phyloP scores from a whole-genome alignment of 2,888 invertebrate species.

The Phorcus lineatus region DNA sequence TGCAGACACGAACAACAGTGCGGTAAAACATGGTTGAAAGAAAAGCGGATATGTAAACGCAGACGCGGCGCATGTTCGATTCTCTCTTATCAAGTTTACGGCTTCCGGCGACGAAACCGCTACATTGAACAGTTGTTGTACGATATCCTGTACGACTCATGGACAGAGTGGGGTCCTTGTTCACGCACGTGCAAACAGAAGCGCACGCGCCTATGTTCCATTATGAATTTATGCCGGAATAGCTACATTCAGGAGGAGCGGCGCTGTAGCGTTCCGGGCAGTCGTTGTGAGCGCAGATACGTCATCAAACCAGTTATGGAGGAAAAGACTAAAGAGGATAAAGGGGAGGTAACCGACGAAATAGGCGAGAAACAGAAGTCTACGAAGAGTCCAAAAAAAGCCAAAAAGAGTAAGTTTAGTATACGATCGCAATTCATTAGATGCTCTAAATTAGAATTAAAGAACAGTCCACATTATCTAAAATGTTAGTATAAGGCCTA shows the following conservation, averaged over 20 bases:
- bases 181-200: slow-evolving; percentile 87
- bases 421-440: too few relatives aligned
- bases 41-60: slow-evolving; percentile 65
- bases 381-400: not conserved
- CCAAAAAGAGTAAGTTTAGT: not conserved
- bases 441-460: too few relatives aligned
- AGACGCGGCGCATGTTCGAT: slow-evolving; percentile 48
- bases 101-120: slow-evolving; percentile 54
- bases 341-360: not conserved
- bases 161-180: slow-evolving; percentile 91
- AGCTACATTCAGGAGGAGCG: slow-evolving; percentile 88
- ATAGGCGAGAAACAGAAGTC: not conserved
- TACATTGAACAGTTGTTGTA: slow-evolving; percentile 66
- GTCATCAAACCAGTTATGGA: not conserved
- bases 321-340: not conserved
- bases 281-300: slow-evolving; percentile 82
- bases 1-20: slow-evolving; percentile 63
- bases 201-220: slow-evolving; percentile 85
- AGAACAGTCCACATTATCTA: too few relatives aligned
- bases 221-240: slow-evolving; percentile 84
- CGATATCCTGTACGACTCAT: slow-evolving; percentile 77
- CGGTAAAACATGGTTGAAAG: slow-evolving; percentile 66
- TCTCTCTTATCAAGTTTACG: slow-evolving; percentile 46
- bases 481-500: too few relatives aligned
- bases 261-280: slow-evolving; percentile 88